Evolutionary conservation across 1,140 invertebrate species (phyloP), one percentile per base, ranked within the genome.

Genomic region (Bombus vancouverensis): DNA sequence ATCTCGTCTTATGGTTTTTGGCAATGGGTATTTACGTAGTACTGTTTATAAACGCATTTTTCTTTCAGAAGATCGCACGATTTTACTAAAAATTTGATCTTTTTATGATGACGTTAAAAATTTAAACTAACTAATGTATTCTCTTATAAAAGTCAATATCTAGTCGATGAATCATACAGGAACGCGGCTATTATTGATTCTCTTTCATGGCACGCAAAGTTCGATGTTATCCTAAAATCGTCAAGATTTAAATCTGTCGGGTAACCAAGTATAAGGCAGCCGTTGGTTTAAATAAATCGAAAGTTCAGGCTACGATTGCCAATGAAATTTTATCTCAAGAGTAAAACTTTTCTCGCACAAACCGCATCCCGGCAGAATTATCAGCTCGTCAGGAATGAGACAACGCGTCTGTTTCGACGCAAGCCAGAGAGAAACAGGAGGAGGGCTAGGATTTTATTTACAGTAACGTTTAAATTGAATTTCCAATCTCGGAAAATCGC

Each of bases 401-500:
- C 22, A 34, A 9, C 5, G 22, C 18, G 22, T 18, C 66, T 53
- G 22, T 68, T 68, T 37, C 32, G 22, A 68, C 18, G 15, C 18
- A 15, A 18, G 8, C 34, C 18, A n/a, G 25, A 5, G 65, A 6
- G 44, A 80, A 66, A 47, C 13, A 39, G 32, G 28, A 37, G 28
- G 25, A 22, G 6, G 39, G 13, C 65, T 13, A n/a, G 28, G 78
- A 80, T 80, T 68, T 80, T 70, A 80, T 80, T 80, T 73, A 72
- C 80, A 57, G 70, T 3, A 22, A 34, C 28, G 13, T 72, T 73
- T 32, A 73, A 81, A 81, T 73, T 59, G 68, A 73, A 81, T 81
- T 72, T 81, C 25, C 65, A 68, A 80, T 80, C 44, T 68, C 22
- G 42, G 65, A 37, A 47, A 47, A 39, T 53, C 77, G 77, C 42